Percentiles rank a stretch among this genome's conserved stretches.
Conservation (phyloP, 2,888 invertebrate genomes). For the Sabatieria punctata region DNA sequence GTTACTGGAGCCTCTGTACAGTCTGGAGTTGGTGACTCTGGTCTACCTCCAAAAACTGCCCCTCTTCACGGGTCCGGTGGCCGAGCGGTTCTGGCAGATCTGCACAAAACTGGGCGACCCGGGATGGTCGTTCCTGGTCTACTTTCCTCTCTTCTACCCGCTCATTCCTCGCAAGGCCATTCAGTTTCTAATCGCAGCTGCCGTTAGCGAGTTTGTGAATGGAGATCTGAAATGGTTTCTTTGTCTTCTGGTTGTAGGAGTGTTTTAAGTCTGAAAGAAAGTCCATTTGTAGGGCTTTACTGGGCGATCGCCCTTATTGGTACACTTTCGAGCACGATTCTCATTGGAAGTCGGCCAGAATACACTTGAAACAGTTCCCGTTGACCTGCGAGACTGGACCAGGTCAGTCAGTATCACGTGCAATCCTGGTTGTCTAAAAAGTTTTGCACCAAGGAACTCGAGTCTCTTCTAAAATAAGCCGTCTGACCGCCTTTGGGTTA, state of each 20-base stretch:
- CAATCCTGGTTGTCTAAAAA: too few relatives aligned
- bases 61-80: background rate
- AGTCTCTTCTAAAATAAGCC: too few relatives aligned
- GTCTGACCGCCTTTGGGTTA: too few relatives aligned
- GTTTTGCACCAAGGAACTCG: too few relatives aligned
- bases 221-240: conserved; percentile 6
- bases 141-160: conserved; percentile 4
- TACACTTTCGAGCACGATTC: conserved; percentile 48
- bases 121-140: conserved; percentile 4
- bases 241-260: background rate
- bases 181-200: background rate
- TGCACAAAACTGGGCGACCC: conserved; percentile 4
- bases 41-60: background rate
- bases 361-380: conserved; percentile 38
- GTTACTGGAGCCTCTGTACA: background rate
- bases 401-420: too few relatives aligned
- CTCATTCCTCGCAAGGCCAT: background rate
- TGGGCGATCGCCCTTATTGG: conserved; percentile 57
- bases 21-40: background rate
- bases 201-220: conserved; percentile 3
- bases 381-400: conserved; percentile 58
- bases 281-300: conserved; percentile 41
- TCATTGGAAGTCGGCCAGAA: conserved; percentile 17
- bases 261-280: background rate
- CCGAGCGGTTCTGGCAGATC: background rate